phyloP scores from a whole-genome alignment of 2,113 vertebrate species.

The Platichthys stellatus region DNA sequence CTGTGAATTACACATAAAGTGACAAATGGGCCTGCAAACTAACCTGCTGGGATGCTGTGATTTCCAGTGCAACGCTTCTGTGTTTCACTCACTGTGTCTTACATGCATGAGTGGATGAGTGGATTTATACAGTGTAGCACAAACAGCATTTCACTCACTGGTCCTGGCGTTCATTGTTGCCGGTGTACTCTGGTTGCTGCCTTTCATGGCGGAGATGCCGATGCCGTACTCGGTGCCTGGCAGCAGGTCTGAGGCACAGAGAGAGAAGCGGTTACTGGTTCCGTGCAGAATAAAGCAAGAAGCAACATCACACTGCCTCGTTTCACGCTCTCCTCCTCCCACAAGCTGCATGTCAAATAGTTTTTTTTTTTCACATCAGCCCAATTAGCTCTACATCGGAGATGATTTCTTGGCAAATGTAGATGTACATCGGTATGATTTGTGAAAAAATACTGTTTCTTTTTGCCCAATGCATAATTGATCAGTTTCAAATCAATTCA shows the following conservation, averaged over 20 bases:
- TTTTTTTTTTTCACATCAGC: constrained; percentile 18
- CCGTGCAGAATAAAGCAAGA: constrained; percentile 2
- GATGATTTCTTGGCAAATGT: constrained; percentile 30
- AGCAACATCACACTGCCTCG: neutral
- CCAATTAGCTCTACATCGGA: constrained; percentile 25
- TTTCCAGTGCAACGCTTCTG: neutral
- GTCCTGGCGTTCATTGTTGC: constrained; percentile 98
- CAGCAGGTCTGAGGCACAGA: constrained; percentile 85
- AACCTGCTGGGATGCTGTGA: constrained; percentile 9
- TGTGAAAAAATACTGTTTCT: constrained; percentile 5
- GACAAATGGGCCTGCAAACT: neutral
- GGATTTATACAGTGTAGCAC: constrained; percentile 10
- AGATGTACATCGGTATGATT: constrained; percentile 24
- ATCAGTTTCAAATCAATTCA: constrained; percentile 45
- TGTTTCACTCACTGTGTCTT: constrained; percentile 11
- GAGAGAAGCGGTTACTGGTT: neutral
- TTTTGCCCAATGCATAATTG: constrained; percentile 15
- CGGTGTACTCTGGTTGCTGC: constrained; percentile 91
- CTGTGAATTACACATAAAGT: constrained; percentile 10
- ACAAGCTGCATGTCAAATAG: constrained; percentile 21
- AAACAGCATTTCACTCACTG: constrained; percentile 80
- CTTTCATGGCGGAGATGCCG: constrained; percentile 91
- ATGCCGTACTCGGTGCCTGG: constrained; percentile 97
- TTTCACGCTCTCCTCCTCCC: constrained; percentile 7
- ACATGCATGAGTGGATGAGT: constrained; percentile 9